Evolutionary conservation across 2,888 invertebrate species (phyloP).

Genomic region (Biston stratarius): DNA sequence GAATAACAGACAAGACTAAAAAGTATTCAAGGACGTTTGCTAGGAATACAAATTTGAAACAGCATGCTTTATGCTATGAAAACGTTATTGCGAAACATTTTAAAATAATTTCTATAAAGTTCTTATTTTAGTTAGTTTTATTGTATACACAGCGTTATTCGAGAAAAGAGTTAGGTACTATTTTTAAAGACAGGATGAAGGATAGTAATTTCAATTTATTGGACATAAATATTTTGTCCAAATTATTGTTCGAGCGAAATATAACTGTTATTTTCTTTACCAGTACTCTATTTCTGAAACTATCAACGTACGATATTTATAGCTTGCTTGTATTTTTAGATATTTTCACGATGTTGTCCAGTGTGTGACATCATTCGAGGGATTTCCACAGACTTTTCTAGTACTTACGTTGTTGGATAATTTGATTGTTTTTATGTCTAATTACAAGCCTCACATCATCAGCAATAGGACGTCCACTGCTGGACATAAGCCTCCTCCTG

Average conservation of each 20-base stretch:
- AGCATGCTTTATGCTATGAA: neutral
- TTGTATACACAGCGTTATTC: neutral
- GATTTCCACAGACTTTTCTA: conserved; percentile 18
- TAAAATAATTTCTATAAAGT: neutral
- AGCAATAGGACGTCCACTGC: too few relatives aligned
- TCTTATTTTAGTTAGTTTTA: neutral
- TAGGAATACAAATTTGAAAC: neutral
- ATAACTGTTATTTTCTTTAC: conserved; percentile 24
- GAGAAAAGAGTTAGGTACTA: too few relatives aligned
- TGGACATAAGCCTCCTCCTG: too few relatives aligned
- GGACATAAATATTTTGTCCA: neutral
- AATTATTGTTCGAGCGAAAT: conserved; percentile 4
- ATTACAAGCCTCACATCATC: too few relatives aligned
- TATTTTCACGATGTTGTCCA: conserved; percentile 27
- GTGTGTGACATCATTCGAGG: conserved; percentile 19
- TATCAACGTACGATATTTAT: conserved; percentile 30
- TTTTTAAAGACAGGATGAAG: too few relatives aligned
- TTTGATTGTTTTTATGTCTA: neutral
- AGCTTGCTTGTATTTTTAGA: conserved; percentile 27
- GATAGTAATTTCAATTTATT: too few relatives aligned
- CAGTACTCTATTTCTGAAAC: conserved; percentile 25
- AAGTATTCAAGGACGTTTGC: neutral
- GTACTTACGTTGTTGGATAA: neutral
- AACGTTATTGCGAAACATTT: neutral
- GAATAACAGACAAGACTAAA: neutral